These are phyloP conservation scores for Unio pictorum DNA, from an alignment of 2,888 invertebrate genomes.

Conservation along the genomic window DNA sequence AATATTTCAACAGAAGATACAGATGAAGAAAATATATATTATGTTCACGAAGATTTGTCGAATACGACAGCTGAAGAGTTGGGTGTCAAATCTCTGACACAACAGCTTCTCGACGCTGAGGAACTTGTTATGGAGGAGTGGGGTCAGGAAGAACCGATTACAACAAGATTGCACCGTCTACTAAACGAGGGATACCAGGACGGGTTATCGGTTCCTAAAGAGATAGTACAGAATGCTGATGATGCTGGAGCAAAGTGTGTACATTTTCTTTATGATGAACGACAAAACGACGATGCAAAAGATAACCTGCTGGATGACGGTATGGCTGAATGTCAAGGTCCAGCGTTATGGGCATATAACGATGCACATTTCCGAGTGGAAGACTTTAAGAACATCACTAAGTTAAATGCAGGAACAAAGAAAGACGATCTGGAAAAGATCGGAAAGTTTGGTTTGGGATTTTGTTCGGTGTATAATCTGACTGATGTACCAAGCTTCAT, in stretches of 20 bases:
- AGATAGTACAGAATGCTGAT: slow-evolving; percentile 67
- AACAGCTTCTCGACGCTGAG: slow-evolving; percentile 10
- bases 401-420: slow-evolving; percentile 64
- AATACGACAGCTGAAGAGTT: slow-evolving; percentile 44
- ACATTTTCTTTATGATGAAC: slow-evolving; percentile 59
- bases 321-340: slow-evolving; percentile 64
- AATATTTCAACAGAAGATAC: background rate
- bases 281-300: slow-evolving; percentile 28
- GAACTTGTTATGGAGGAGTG: slow-evolving; percentile 41
- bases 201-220: slow-evolving; percentile 64
- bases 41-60: slow-evolving; percentile 46
- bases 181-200: slow-evolving; percentile 61
- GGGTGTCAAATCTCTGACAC: slow-evolving; percentile 44
- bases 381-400: slow-evolving; percentile 64
- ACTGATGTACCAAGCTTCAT: slow-evolving; percentile 68
- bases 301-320: slow-evolving; percentile 53
- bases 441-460: slow-evolving; percentile 67
- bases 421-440: slow-evolving; percentile 55
- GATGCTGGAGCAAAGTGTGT: slow-evolving; percentile 65
- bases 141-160: slow-evolving; percentile 64
- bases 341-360: slow-evolving; percentile 67
- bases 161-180: slow-evolving; percentile 58
- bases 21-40: slow-evolving; percentile 27
- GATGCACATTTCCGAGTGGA: slow-evolving; percentile 59
- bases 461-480: slow-evolving; percentile 67